Percentiles rank a stretch among this genome's conserved stretches.
Evolutionary conservation across 2,888 invertebrate genomes (phyloP).

Genomic region (Caenorhabditis zanzibari): DNA sequence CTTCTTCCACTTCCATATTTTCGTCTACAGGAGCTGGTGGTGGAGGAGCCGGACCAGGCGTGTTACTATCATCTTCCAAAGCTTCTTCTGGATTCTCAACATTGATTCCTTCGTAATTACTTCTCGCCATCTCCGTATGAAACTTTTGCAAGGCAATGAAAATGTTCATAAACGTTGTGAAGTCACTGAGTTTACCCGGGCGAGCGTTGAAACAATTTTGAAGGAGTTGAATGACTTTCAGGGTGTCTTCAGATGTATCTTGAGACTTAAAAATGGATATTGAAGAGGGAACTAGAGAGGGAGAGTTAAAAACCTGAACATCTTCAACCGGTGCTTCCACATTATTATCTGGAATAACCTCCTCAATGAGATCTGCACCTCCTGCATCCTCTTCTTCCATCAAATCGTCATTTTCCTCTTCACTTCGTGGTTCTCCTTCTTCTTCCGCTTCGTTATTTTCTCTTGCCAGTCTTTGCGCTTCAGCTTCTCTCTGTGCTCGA

Average conservation of each 20-base stretch:
- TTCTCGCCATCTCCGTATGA: neutral
- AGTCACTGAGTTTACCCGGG: conserved; percentile 12
- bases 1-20: conserved; percentile 23
- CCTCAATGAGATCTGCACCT: neutral
- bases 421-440: neutral
- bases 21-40: neutral
- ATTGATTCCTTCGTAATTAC: too few species aligned
- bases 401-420: conserved; percentile 8
- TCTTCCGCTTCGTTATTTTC: neutral
- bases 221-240: conserved; percentile 18
- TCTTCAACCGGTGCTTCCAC: conserved; percentile 1
- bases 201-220: conserved; percentile 7
- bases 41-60: conserved; percentile 1
- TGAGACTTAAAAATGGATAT: neutral
- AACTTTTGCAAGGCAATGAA: neutral
- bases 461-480: neutral
- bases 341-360: conserved; percentile 4
- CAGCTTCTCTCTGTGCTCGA: too few species aligned
- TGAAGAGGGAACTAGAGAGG: too few species aligned
- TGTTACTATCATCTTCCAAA: neutral
- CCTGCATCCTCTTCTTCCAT: conserved; percentile 12
- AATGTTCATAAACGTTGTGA: conserved; percentile 12
- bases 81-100: neutral
- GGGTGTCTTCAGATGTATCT: neutral
- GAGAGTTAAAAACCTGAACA: neutral